Conservation (phyloP, 1,140 invertebrate genomes). For the Elymnias hypermnestra region DNA sequence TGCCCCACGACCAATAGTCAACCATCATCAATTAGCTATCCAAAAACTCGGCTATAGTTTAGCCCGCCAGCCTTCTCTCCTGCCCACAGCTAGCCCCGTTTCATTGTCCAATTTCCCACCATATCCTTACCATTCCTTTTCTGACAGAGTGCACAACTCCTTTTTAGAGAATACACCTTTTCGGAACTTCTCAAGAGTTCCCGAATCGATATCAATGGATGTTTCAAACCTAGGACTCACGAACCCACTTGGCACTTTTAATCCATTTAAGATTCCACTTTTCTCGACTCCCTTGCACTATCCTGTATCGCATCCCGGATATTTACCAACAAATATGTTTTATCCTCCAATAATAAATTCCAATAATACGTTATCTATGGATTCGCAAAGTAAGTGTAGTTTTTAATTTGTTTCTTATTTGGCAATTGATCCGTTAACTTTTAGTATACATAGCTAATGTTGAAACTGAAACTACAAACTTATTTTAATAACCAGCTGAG, state of each 20-base stretch:
- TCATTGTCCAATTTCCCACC: constrained; percentile 46
- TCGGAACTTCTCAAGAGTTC: constrained; percentile 40
- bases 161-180: constrained; percentile 39
- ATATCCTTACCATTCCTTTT: constrained; percentile 70
- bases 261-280: constrained; percentile 55
- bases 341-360: constrained; percentile 43
- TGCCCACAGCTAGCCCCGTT: constrained; percentile 28
- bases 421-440: no score
- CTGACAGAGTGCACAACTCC: constrained; percentile 45
- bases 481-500: no score
- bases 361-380: constrained; percentile 23
- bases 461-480: no score
- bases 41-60: constrained; percentile 59
- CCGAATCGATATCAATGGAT: constrained; percentile 34
- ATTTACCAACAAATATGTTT: constrained; percentile 54
- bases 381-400: constrained; percentile 21
- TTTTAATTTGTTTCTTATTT: constrained; percentile 2
- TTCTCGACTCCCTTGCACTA: constrained; percentile 50
- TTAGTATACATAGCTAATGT: no score
- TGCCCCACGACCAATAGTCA: constrained; percentile 81
- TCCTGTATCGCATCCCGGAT: constrained; percentile 40
- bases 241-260: constrained; percentile 35
- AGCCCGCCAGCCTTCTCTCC: constrained; percentile 36
- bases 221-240: constrained; percentile 35
- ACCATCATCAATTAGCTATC: constrained; percentile 40